Conservation (phyloP, 2,888 invertebrate species). For the Atethmia centrago region DNA sequence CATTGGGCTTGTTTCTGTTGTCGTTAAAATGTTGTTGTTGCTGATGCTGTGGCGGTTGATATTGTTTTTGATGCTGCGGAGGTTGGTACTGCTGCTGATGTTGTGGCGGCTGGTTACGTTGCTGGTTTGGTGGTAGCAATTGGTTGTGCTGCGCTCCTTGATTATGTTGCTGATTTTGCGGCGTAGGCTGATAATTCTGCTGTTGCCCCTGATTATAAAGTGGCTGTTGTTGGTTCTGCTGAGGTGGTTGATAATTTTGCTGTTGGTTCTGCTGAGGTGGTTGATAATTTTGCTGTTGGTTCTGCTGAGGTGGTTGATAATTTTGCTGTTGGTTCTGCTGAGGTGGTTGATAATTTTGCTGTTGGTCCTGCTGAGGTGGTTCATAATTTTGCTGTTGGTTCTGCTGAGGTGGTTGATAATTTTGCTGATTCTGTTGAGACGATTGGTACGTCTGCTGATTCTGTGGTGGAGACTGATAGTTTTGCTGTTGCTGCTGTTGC, state of each 20-base stretch:
- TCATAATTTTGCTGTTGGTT: constrained; percentile 33
- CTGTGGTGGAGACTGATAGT: constrained; percentile 16
- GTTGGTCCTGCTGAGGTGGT: constrained; percentile 17
- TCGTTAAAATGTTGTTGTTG: constrained; percentile 45
- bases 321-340: constrained; percentile 30
- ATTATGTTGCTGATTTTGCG: constrained; percentile 34
- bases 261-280: constrained; percentile 14
- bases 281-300: constrained; percentile 12
- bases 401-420: constrained; percentile 19
- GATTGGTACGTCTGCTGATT: too few relatives aligned
- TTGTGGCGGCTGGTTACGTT: constrained; percentile 29
- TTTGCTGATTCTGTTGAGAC: constrained; percentile 15
- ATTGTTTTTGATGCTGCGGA: constrained; percentile 49
- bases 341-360: constrained; percentile 18
- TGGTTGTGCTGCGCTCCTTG: constrained; percentile 36
- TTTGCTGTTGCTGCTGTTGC: constrained; percentile 10
- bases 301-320: constrained; percentile 22
- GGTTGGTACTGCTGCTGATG: constrained; percentile 38
- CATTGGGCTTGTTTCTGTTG: constrained; percentile 48
- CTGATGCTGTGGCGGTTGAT: constrained; percentile 27
- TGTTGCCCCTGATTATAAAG: constrained; percentile 33
- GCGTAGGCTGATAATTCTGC: constrained; percentile 18
- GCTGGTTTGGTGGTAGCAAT: constrained; percentile 23
- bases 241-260: constrained; percentile 22
- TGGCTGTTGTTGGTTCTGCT: constrained; percentile 24